Conservation (phyloP, 2,113 vertebrate genomes). For the Vombatus ursinus region DNA sequence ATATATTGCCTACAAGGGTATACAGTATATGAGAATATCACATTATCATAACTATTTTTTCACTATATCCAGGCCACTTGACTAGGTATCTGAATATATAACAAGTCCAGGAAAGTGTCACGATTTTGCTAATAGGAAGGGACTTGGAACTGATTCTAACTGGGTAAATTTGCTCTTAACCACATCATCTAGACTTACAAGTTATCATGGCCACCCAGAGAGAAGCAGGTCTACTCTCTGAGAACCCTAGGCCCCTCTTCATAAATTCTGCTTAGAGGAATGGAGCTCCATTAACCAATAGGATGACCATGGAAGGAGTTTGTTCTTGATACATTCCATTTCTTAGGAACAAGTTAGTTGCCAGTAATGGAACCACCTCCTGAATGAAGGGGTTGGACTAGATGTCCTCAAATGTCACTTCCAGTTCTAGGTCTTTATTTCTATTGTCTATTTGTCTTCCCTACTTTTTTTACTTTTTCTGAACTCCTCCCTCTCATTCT, state of each 20-base stretch:
- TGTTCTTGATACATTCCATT: neutral
- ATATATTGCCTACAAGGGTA: neutral
- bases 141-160: neutral
- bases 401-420: neutral
- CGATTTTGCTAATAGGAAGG: neutral
- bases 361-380: neutral
- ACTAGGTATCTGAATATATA: neutral
- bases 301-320: neutral
- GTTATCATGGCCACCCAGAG: neutral
- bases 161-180: neutral
- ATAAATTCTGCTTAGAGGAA: neutral
- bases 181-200: no score
- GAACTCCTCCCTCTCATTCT: neutral
- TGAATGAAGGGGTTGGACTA: neutral
- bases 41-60: neutral
- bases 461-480: neutral
- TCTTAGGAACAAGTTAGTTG: neutral
- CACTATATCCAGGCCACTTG: neutral
- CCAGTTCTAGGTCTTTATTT: neutral
- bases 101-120: neutral
- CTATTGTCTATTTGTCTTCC: neutral
- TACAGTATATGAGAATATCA: neutral
- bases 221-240: neutral
- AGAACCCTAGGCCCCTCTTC: neutral
- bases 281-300: neutral